Evolutionary conservation across 2,888 invertebrate species (phyloP).

Genomic region (Calameuta filiformis): DNA sequence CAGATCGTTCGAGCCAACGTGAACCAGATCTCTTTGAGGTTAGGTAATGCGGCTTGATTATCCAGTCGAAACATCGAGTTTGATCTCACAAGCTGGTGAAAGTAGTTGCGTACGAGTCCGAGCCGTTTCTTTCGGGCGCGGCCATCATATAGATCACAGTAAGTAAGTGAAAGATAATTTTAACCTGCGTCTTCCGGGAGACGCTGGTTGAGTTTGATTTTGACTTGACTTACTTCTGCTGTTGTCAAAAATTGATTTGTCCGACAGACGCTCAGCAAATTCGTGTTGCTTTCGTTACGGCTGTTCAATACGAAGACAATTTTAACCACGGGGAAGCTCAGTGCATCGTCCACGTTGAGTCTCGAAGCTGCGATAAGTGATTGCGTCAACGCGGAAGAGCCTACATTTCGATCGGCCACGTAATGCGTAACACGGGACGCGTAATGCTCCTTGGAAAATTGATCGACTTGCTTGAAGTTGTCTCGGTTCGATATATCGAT

Average conservation of each 20-base stretch:
- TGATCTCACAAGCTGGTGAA: neutral
- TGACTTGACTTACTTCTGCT: neutral
- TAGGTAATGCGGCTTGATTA: neutral
- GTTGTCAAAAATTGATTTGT: neutral
- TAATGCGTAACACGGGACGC: neutral
- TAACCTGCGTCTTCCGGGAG: neutral
- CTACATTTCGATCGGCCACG: neutral
- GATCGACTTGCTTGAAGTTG: neutral
- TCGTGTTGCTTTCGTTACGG: neutral
- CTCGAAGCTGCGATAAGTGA: conserved; percentile 45
- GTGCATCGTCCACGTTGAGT: neutral
- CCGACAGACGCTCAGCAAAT: neutral
- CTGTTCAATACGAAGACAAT: neutral
- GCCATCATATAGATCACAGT: neutral
- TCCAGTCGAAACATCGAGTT: neutral
- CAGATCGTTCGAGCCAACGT: neutral
- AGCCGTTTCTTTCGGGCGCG: neutral
- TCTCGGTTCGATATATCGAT: neutral
- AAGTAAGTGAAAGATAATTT: neutral
- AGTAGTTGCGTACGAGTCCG: neutral
- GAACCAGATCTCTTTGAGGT: neutral
- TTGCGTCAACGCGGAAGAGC: conserved; percentile 61
- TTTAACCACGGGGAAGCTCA: neutral
- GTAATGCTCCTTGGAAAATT: neutral
- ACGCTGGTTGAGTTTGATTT: neutral